Conservation (phyloP, 2,888 invertebrate species). For the Noctua fimbriata region DNA sequence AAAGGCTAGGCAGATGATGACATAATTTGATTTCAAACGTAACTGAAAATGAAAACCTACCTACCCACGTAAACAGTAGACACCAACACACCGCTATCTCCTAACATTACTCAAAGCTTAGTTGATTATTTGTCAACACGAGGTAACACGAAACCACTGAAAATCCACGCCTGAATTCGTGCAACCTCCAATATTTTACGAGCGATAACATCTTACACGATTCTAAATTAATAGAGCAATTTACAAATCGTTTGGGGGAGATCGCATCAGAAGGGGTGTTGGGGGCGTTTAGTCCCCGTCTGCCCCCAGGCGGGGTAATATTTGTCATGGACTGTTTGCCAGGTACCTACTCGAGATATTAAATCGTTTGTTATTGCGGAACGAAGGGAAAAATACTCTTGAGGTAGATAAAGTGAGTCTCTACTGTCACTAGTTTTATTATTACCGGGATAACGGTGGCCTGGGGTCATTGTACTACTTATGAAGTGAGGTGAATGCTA, state of each 20-base stretch:
- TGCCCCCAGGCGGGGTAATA: constrained; percentile 43
- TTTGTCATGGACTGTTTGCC: constrained; percentile 59
- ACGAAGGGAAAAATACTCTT: constrained; percentile 52
- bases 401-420: constrained; percentile 51
- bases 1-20: too few relatives aligned
- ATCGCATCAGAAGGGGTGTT: constrained; percentile 59
- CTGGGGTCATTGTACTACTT: constrained; percentile 42
- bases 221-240: constrained; percentile 78
- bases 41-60: background rate
- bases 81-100: constrained; percentile 18
- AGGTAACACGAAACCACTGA: constrained; percentile 25
- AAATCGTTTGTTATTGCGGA: constrained; percentile 60
- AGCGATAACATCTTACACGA: constrained; percentile 74
- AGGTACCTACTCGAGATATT: constrained; percentile 61
- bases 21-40: background rate
- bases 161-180: constrained; percentile 37
- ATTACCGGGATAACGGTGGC: constrained; percentile 8
- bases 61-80: background rate
- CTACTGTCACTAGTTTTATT: constrained; percentile 39
- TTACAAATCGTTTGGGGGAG: constrained; percentile 77
- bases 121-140: constrained; percentile 44
- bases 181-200: constrained; percentile 72
- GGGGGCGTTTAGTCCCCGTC: constrained; percentile 45
- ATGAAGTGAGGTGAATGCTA: constrained; percentile 11
- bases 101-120: background rate